phyloP scores from a whole-genome alignment of 2,888 invertebrate genomes.

The Apamea crenata region DNA sequence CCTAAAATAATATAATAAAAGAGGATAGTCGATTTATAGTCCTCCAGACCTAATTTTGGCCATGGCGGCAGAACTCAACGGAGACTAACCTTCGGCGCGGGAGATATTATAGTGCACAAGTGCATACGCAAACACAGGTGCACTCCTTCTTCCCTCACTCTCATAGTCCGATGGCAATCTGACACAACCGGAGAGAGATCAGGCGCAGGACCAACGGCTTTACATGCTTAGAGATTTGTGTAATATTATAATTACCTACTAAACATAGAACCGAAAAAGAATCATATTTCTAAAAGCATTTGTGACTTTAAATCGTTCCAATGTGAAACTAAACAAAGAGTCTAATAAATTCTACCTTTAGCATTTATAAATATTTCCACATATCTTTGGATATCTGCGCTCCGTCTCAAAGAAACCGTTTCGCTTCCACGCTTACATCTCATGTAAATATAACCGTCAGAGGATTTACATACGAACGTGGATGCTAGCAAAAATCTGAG shows the following conservation, averaged over 20 bases:
- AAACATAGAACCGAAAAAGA: background rate
- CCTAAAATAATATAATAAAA: background rate
- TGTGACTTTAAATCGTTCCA: constrained; percentile 31
- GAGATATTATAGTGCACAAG: too few species aligned
- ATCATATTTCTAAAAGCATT: constrained; percentile 20
- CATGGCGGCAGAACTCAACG: too few species aligned
- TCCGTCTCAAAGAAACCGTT: constrained; percentile 49
- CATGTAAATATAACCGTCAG: constrained; percentile 49
- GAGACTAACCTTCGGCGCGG: too few species aligned
- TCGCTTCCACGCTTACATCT: constrained; percentile 48
- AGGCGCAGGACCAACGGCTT: background rate
- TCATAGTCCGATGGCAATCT: background rate
- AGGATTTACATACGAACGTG: constrained; percentile 50
- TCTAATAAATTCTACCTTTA: constrained; percentile 60
- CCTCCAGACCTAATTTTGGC: too few species aligned
- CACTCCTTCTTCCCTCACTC: background rate
- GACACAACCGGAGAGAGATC: background rate
- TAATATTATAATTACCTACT: background rate
- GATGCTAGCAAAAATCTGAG: constrained; percentile 48
- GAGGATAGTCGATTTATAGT: too few species aligned
- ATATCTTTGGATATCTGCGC: constrained; percentile 38
- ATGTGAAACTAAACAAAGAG: constrained; percentile 35
- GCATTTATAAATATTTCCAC: constrained; percentile 57
- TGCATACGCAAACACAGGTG: too few species aligned
- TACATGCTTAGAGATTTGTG: background rate